These are phyloP conservation scores for Tadarida brasiliensis DNA, from an alignment of 2,797 vertebrate genomes.

Conservation along the genomic window DNA sequence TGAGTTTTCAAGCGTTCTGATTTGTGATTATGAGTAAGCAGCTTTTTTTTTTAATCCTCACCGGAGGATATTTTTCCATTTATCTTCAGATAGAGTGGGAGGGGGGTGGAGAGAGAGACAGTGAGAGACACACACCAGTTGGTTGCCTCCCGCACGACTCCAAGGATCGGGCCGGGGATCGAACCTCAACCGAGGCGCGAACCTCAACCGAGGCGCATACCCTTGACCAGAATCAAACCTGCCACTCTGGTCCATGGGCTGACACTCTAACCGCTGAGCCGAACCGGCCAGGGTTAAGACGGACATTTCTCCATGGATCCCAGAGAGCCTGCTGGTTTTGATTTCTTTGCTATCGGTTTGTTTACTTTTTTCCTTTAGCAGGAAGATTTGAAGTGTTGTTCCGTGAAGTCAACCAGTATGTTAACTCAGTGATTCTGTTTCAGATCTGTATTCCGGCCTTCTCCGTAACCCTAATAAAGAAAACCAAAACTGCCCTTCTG, in stretches of 20 bases:
- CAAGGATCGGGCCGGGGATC: no score
- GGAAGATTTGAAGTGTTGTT: not conserved
- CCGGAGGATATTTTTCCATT: no score
- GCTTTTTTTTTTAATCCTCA: not conserved
- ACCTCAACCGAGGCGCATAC: no score
- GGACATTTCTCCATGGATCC: not conserved
- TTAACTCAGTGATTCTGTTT: constrained; percentile 74
- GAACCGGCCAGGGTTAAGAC: not conserved
- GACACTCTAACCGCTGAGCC: no score
- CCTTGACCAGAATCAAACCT: no score
- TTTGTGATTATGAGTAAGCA: not conserved
- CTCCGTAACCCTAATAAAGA: constrained; percentile 95
- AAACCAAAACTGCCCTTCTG: constrained; percentile 97
- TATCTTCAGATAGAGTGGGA: no score
- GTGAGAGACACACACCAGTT: no score
- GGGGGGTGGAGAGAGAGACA: no score
- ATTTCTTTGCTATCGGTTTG: not conserved
- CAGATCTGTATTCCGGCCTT: constrained; percentile 95
- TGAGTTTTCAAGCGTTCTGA: not conserved
- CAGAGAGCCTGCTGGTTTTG: not conserved
- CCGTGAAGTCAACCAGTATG: not conserved
- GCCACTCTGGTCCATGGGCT: no score
- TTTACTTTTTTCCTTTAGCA: not conserved
- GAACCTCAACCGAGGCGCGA: no score
- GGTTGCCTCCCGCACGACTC: no score